Evolutionary conservation across 1,140 invertebrate species (phyloP), one percentile per base, ranked within the genome.

Genomic region (Procambarus virginalis): DNA sequence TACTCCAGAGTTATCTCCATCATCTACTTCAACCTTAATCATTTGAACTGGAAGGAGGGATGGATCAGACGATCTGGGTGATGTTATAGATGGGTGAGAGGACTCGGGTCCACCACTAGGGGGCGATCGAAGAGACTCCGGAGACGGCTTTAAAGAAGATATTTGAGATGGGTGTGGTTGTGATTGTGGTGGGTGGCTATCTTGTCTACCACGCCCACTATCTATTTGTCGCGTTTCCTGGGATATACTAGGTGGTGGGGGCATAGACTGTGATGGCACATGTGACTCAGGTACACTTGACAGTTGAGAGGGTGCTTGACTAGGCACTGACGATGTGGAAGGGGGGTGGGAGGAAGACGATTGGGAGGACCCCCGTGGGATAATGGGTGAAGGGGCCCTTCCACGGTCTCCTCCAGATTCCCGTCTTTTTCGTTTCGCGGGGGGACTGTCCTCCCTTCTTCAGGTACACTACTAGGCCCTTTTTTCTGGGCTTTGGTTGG

Each of bases 231-330:
- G 70, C 45, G 73, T 48, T 68, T 89, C 87, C 82, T 89, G 87
- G 22, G 70, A 60, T 68, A 84, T 9, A 51, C 55, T 51, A 20
- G 87, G 58, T 17, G 87, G 87, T 45, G 87, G 87, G 75, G 82
- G 82, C 84, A 90, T 85, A 68, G 89, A 81, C 51, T 90, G 89
- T 49, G 89, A 90, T 90, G 89, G 89, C 89, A 90, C 89, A 60
- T 85, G 89, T 90, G 89, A 90, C 84, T 90, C 89, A 90, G 89
- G 89, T 90, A 90, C 89, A 80, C 45, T 80, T 51, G 89, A 90
- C 55, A 73, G 64, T 70, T 84, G 83, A 46, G 89, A 55, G 83
- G 89, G 84, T 80, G 89, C 89, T 80, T 90, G 89, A 90, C 89
- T 90, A 90, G 89, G 89, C 89, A 90, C 89, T 90, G 89, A 84